Evolutionary conservation across 1,140 invertebrate genomes (phyloP).

Genomic region (Ceratina australensis): DNA sequence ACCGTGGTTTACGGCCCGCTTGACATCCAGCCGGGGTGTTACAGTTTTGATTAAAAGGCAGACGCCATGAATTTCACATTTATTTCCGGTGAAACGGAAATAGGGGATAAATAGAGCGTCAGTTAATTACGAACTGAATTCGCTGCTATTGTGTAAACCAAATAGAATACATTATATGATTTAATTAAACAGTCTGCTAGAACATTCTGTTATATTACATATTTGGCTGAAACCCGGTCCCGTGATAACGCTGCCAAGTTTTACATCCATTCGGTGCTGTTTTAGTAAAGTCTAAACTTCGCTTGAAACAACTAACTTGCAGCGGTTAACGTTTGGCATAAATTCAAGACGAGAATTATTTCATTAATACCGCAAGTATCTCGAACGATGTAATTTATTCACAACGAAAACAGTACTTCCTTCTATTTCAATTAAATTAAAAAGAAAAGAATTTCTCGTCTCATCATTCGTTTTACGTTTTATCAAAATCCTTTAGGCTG

Average conservation of each 20-base stretch:
- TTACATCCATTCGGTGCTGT: conserved; percentile 45
- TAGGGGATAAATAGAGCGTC: neutral
- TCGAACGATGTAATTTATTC: neutral
- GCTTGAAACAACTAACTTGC: conserved; percentile 24
- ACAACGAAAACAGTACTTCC: too few species aligned
- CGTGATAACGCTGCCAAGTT: conserved; percentile 31
- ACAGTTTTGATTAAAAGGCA: neutral
- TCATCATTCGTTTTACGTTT: neutral
- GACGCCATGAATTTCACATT: too few species aligned
- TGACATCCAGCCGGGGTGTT: neutral
- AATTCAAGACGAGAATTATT: conserved; percentile 45
- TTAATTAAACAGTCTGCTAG: too few species aligned
- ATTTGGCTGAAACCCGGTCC: conserved; percentile 21
- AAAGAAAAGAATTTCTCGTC: neutral
- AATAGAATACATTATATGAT: neutral
- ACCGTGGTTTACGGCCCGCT: neutral
- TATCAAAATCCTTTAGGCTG: too few species aligned
- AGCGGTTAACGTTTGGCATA: conserved; percentile 54
- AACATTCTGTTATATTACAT: neutral
- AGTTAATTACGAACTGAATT: too few species aligned
- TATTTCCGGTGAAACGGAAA: neutral
- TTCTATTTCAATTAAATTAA: neutral
- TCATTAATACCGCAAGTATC: conserved; percentile 45
- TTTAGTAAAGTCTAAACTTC: conserved; percentile 56
- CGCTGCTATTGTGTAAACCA: too few species aligned